A percentile compares a stretch with the other conserved stretches of the same genome.
phyloP scores from a whole-genome alignment of 1,140 invertebrate species.

The Aricia agestis region DNA sequence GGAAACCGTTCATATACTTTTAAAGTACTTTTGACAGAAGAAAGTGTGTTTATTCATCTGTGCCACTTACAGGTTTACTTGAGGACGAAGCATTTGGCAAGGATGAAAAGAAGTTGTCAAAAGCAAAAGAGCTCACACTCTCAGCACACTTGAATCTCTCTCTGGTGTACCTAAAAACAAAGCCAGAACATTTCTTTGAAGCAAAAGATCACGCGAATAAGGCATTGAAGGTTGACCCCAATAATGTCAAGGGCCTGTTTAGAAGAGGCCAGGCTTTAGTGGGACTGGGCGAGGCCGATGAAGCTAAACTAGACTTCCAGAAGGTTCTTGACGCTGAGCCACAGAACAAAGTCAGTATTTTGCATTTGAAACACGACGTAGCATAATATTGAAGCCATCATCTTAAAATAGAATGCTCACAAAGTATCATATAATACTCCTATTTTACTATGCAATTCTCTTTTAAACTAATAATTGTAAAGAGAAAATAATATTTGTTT shows the following conservation, averaged over 20 bases:
- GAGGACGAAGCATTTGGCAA: slow-evolving; percentile 36
- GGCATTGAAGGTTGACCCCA: slow-evolving; percentile 84
- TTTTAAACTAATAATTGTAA: too few species aligned
- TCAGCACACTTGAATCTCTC: slow-evolving; percentile 90
- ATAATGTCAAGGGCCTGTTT: slow-evolving; percentile 94
- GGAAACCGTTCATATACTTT: too few species aligned
- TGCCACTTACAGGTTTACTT: slow-evolving; percentile 23
- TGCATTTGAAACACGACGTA: not conserved
- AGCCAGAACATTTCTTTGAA: slow-evolving; percentile 80
- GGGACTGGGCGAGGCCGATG: slow-evolving; percentile 85
- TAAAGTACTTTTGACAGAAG: too few species aligned
- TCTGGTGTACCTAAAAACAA: slow-evolving; percentile 89
- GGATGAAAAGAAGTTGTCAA: slow-evolving; percentile 54
- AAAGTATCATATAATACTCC: too few species aligned
- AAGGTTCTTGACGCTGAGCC: slow-evolving; percentile 83
- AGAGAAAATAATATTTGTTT: too few species aligned
- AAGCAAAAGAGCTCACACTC: slow-evolving; percentile 81
- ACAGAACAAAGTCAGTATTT: slow-evolving; percentile 67
- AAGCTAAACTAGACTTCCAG: slow-evolving; percentile 88
- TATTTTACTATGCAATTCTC: too few species aligned
- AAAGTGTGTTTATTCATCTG: too few species aligned
- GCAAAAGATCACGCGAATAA: slow-evolving; percentile 83
- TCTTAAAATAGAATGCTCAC: too few species aligned
- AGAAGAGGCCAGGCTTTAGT: slow-evolving; percentile 90
- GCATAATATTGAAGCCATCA: not conserved